Conservation (phyloP, 2,113 vertebrate species). For the Setophaga coronata region DNA sequence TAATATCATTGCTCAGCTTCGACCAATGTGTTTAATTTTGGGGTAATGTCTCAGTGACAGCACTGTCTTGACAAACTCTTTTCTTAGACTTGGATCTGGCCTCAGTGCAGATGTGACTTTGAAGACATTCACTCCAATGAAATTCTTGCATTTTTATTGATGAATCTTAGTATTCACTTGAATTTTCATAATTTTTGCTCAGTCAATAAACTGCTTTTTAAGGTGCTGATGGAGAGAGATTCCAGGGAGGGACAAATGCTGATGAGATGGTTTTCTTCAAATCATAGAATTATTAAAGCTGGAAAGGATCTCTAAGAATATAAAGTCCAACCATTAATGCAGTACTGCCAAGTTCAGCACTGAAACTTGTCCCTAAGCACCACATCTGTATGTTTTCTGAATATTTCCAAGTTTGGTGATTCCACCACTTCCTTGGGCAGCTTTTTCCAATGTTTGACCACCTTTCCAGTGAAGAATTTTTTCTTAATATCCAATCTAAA, state of each 20-base stretch:
- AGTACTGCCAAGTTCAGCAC: neutral
- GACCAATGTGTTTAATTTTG: neutral
- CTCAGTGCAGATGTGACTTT: neutral
- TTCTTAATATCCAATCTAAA: neutral
- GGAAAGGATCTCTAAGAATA: neutral
- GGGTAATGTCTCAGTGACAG: neutral
- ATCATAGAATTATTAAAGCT: neutral
- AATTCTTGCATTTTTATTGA: neutral
- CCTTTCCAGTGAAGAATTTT: neutral
- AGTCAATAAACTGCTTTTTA: neutral
- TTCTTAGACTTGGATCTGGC: neutral
- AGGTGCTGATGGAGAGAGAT: neutral
- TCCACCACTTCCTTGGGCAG: neutral
- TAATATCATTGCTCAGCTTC: neutral
- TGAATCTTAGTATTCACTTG: neutral
- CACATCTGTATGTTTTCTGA: neutral
- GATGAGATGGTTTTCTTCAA: neutral
- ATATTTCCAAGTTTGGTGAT: neutral
- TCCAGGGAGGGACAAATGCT: neutral
- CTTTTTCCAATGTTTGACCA: neutral
- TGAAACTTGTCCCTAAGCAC: neutral
- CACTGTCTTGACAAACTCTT: neutral
- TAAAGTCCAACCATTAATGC: neutral
- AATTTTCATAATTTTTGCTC: neutral
- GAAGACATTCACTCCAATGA: neutral